A percentile compares a stretch with the other conserved stretches of the same genome.
These are phyloP conservation scores for Alexandromys fortis DNA, from an alignment of 2,113 vertebrate genomes.

Conservation along the genomic window DNA sequence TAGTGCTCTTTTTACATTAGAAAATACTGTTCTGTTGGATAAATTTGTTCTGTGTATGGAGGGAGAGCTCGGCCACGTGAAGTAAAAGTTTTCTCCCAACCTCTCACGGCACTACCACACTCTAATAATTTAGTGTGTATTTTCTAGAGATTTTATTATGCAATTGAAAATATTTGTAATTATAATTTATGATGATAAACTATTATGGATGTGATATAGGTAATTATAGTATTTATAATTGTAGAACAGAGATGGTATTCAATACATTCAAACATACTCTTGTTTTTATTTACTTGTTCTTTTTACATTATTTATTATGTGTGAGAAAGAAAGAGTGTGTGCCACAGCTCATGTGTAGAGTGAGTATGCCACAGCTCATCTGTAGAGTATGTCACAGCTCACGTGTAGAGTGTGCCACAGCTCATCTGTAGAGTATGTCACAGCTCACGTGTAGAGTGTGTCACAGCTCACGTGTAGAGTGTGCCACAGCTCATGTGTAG, in stretches of 20 bases:
- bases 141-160: slow-evolving; percentile 25
- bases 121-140: background rate
- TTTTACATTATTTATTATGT: background rate
- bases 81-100: background rate
- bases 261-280: background rate
- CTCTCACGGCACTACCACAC: background rate
- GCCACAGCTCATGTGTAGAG: background rate
- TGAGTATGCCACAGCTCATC: background rate
- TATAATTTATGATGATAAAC: background rate
- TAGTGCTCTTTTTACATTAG: slow-evolving; percentile 43
- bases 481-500: background rate
- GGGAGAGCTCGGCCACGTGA: background rate
- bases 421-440: background rate
- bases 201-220: background rate
- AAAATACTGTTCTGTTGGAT: slow-evolving; percentile 34
- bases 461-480: background rate
- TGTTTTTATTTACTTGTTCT: background rate
- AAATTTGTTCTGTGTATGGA: background rate
- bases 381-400: background rate
- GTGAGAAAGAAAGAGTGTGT: background rate
- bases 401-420: background rate
- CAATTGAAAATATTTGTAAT: slow-evolving; percentile 16
- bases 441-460: background rate
- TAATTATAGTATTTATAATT: background rate
- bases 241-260: background rate